These are phyloP conservation scores for Oligia fasciuncula DNA, from an alignment of 2,888 invertebrate species.

Conservation along the genomic window DNA sequence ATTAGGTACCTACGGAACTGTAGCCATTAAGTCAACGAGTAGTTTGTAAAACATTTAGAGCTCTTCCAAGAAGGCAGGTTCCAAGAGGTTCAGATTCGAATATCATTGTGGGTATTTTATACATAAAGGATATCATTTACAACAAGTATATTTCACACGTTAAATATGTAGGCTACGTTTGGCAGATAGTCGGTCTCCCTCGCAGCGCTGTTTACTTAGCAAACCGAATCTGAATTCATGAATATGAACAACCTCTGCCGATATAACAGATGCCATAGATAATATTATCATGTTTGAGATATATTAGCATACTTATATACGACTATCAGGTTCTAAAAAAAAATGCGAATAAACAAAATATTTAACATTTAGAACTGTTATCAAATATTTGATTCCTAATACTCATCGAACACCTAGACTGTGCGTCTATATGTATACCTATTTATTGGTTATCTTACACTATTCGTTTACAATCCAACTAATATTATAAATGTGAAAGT, in stretches of 20 bases:
- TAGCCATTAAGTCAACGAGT: not conserved
- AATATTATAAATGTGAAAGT: too few relatives aligned
- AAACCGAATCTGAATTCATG: constrained; percentile 80
- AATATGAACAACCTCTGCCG: constrained; percentile 71
- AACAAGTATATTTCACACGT: constrained; percentile 36
- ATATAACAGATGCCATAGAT: constrained; percentile 46
- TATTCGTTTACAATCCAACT: constrained; percentile 61
- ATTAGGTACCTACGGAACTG: not conserved
- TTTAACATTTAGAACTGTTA: not conserved
- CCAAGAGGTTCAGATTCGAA: not conserved
- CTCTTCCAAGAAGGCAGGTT: not conserved
- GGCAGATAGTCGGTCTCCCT: constrained; percentile 56
- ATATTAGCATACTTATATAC: constrained; percentile 15
- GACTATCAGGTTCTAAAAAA: not conserved
- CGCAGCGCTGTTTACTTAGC: constrained; percentile 74
- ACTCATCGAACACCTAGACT: constrained; percentile 1
- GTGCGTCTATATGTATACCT: constrained; percentile 13
- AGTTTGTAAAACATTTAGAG: not conserved
- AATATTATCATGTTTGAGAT: constrained; percentile 49
- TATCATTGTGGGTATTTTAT: not conserved
- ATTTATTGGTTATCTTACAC: constrained; percentile 22
- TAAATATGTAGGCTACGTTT: constrained; percentile 55
- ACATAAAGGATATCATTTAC: constrained; percentile 24
- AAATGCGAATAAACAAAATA: not conserved
- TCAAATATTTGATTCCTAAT: too few relatives aligned